Evolutionary conservation across 30 jellyfish, hydroid and myxozoan genomes (phyloP), one percentile per base, ranked within the genome.

Genomic region (Rhopilema esculentum): DNA sequence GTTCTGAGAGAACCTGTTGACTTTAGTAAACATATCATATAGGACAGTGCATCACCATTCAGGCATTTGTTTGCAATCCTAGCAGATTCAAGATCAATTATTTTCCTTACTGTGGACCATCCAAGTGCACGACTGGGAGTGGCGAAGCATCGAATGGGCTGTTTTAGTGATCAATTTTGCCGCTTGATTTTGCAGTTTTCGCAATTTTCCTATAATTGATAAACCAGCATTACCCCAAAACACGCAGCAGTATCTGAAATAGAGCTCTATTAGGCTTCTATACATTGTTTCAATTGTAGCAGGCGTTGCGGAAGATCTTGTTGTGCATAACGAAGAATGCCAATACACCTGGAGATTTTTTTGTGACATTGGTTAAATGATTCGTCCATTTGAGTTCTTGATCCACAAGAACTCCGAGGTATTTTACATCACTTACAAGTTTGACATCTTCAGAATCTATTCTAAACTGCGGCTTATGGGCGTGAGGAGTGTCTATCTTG

Each of bases 401-500:
- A n/a, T n/a, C n/a, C n/a, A n/a, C n/a, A n/a, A n/a, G n/a, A n/a
- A n/a, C n/a, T n/a, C 68, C 68, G 0, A 53, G 68, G 68, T 53
- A 53, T 53, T 53, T 53, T 53, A 53, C 68, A 53, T 53, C n/a
- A n/a, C n/a, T n/a, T n/a, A n/a, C 18, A 19, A 53, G n/a, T 19
- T 53, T 53, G 0, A 53, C 0, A 53, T 21, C 68, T 53, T 53
- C 68, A 0, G 68, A 53, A 0, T 21, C 68, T 53, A 53, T 53
- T 53, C 0, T 53, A 53, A 53, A 0, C 68, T 53, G 68, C 68
- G 68, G 68, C 68, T 53, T 53, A 53, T 19, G 68, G 68, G 68
- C 0, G 68, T 53, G 21, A 0, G 68, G 68, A n/a, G n/a, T n/a
- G n/a, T n/a, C n/a, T n/a, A 53, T 53, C 68, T 0, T 53, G 68